Conservation (phyloP, 2,888 invertebrate species). For the Hypomecis punctinalis region DNA sequence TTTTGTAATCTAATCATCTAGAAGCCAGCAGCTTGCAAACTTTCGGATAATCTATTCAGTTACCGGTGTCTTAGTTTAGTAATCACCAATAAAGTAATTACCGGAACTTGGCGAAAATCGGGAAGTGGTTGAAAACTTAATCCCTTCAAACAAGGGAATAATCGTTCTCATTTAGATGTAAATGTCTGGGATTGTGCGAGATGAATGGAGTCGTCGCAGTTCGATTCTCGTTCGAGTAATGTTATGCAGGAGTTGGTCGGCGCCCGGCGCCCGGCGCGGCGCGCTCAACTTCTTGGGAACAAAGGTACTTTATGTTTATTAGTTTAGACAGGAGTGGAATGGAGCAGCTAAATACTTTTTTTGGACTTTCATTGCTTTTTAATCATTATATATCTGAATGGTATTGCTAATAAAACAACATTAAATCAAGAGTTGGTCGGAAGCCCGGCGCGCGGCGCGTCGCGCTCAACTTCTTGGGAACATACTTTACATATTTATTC, state of each 20-base stretch:
- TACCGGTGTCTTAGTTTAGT: constrained; percentile 57
- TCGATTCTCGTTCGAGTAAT: constrained; percentile 71
- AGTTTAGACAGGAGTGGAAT: constrained; percentile 37
- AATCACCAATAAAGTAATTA: constrained; percentile 67
- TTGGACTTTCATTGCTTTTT: background rate
- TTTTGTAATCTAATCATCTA: constrained; percentile 53
- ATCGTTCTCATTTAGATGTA: constrained; percentile 77
- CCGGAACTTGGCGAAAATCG: constrained; percentile 58
- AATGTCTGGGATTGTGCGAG: constrained; percentile 66
- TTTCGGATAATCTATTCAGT: constrained; percentile 54
- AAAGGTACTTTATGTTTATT: constrained; percentile 64
- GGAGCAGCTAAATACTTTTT: constrained; percentile 29
- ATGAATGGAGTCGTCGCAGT: constrained; percentile 63
- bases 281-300: constrained; percentile 55
- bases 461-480: too few species aligned
- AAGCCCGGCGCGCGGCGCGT: too few species aligned
- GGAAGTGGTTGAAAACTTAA: constrained; percentile 64
- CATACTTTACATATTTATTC: too few species aligned
- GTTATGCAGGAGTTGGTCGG: constrained; percentile 63
- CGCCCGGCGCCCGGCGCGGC: constrained; percentile 40
- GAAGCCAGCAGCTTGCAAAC: constrained; percentile 47
- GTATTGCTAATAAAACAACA: background rate
- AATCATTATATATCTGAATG: background rate
- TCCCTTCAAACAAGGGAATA: constrained; percentile 76
- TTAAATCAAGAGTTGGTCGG: too few species aligned